Evolutionary conservation across 1,140 invertebrate species (phyloP), one percentile per base, ranked within the genome.

Genomic region (Elysia chlorotica): DNA sequence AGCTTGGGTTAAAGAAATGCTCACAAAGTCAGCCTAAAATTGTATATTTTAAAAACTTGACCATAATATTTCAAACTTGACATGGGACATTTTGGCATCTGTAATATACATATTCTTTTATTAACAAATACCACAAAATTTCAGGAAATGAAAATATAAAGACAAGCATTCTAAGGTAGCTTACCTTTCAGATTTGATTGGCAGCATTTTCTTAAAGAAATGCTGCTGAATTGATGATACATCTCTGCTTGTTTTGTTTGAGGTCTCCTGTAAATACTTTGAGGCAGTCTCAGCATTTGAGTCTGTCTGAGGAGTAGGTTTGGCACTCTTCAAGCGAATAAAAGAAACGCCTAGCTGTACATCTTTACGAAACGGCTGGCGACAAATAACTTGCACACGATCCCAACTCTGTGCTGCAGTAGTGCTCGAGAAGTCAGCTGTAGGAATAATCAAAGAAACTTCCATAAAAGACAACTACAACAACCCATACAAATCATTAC

Each of bases 261-360:
- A 59, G 61, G 17, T 57, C 38, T 21, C 25, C 14, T n/a, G n/a
- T n/a, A n/a, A n/a, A n/a, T n/a, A n/a, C n/a, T 62, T 37, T 30
- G 19, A n/a, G 31, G 6, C 67, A 2, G n/a, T n/a, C 25, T 65
- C 56, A 6, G 10, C 38, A 59, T n/a, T 30, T 25, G 48, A 5
- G 28, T 21, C 21, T 36, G 53, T 33, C 41, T 33, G 56, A 5
- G 25, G 0, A 3, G 38, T 21, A 23, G 57, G 10, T 38, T 69
- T 67, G 10, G 36, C 61, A n/a, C 67, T 59, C 25, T 76, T 74
- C 23, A 84, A 68, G 10, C 76, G 57, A 25, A 85, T 25, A 68
- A 85, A 85, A n/a, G 79, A 79, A n/a, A 86, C 30, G 0, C 84
- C 84, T 78, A 81, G 81, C 75, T 84, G 84, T 23, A 78, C 71